Base-by-base conservation (phyloP, 2,888 invertebrate genomes). In the Pycnomerus fuliginosus region DNA sequence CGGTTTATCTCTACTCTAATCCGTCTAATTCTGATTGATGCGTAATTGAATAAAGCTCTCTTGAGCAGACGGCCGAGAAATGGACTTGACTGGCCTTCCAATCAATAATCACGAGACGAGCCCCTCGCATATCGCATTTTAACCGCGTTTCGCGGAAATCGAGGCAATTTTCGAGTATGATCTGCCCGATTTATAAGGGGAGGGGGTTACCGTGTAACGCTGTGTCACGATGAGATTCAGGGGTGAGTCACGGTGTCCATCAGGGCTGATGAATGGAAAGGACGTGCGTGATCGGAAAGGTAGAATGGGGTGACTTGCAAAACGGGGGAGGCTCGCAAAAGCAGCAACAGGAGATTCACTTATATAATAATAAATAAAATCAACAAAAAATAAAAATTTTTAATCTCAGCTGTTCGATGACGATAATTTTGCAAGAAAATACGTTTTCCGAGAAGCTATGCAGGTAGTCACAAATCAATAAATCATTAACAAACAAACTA, bases 21-120 rank as follows among this genome's bases (percentile, higher is more conserved):
- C 63, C 60, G 54, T 58, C 62, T 67, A 65, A 69, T 68, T 62
- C 68, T 66, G 67, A 69, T 65, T 67, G 67, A 68, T 68, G 64
- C 48, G 58, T 67, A 68, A 68, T 69, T 67, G 64, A 65, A 68
- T 69, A 68, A 67, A 63, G 62, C 54, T 43, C 50, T 53, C 56
- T 52, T 50, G n/a, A 48, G 48, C 50, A 45, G 41, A 47, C 46
- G 36, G 46, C 44, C 50, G 32, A 37, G 36, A 30, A 32, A 39
- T 43, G 39, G 32, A 31, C 47, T 35, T 31, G 16, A 16, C 27
- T 28, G 16, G 30, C 16, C 13, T 15, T 11, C 13, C 46, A 44
- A 44, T 41, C 45, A 34, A 46, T 38, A 42, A 41, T 45, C 45
- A 44, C 33, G 12, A 16, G 28, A 34, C 35, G 28, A 35, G 40